Base-by-base conservation (phyloP, 2,797 vertebrate species). In the Acanthurus tractus region DNA sequence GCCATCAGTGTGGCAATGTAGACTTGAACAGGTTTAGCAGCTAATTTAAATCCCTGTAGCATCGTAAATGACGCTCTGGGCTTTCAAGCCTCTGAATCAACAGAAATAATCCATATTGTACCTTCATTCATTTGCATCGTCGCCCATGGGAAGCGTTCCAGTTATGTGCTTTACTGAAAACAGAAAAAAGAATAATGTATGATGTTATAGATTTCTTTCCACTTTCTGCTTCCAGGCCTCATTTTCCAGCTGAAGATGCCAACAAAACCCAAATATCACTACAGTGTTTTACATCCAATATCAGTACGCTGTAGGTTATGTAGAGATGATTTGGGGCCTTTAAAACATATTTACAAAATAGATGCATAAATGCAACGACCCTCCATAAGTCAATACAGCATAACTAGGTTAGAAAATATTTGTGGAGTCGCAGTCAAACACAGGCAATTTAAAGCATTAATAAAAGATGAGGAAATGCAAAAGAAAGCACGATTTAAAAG, bases 31-130 rank as follows among this genome's bases (percentile, higher is more conserved):
- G 34, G 69, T 66, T 49, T 53, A 76, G 76, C 8, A 44, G 64
- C 57, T 44, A 13, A 45, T 23, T 70, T 44, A 70, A 58, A 65
- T 83, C 54, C 52, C 63, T 0, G 50, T 3, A 44, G 63, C 0
- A 15, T n/a, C 3, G 2, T 34, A 63, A 53, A 45, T 52, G 53
- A 76, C 74, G 78, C 64, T 59, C 7, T 25, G 34, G 57, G 54
- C 52, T 67, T 55, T 70, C 12, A 54, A 78, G 69, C 25, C 17
- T 70, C 74, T 59, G 22, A 66, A 55, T 57, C 44, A 76, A 78
- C 57, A 74, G 66, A 72, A 78, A 78, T 5, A 75, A 86, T 63
- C 83, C 70, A 86, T 86, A 87, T 53, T 18, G 45, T 78, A 17
- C 58, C 72, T 72, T 78, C 54, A 23, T 81, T 73, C 68, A 61